Conservation (phyloP, 2,888 invertebrate species). For the Isoperla grammatica region DNA sequence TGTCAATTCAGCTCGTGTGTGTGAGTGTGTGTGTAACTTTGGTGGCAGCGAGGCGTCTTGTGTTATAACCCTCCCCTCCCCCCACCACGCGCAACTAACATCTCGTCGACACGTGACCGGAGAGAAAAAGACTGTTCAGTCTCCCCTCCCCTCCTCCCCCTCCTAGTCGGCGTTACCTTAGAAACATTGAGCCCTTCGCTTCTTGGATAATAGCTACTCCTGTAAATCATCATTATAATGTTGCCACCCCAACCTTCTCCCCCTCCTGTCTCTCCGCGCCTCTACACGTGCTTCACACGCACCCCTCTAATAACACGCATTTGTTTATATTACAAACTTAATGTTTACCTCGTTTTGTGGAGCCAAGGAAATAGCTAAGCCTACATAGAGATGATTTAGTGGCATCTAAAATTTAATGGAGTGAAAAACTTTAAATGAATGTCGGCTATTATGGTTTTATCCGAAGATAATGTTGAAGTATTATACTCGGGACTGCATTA, state of each 20-base stretch:
- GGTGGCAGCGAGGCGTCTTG: too few relatives aligned
- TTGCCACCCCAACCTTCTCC: slow-evolving; percentile 4
- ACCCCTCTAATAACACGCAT: slow-evolving; percentile 2
- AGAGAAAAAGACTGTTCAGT: too few relatives aligned
- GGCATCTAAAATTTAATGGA: too few relatives aligned
- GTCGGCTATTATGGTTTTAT: too few relatives aligned
- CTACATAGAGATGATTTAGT: too few relatives aligned
- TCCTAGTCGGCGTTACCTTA: slow-evolving; percentile 6
- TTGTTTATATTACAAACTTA: slow-evolving; percentile 6
- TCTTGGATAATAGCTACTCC: slow-evolving; percentile 11
- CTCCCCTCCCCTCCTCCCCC: neutral
- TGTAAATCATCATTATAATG: slow-evolving; percentile 16
- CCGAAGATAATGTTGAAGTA: too few relatives aligned
- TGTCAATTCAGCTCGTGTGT: too few relatives aligned
- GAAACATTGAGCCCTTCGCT: neutral
- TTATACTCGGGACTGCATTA: too few relatives aligned
- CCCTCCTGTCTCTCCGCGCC: neutral
- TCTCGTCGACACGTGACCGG: neutral
- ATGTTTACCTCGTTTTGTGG: too few relatives aligned
- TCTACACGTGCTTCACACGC: neutral
- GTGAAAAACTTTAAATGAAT: too few relatives aligned
- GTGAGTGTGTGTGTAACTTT: too few relatives aligned
- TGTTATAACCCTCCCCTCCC: neutral
- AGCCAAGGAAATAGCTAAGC: too few relatives aligned
- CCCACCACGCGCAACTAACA: neutral